Evolutionary conservation across 2,113 vertebrate genomes (phyloP).

Genomic region (Ifrita kowaldi): DNA sequence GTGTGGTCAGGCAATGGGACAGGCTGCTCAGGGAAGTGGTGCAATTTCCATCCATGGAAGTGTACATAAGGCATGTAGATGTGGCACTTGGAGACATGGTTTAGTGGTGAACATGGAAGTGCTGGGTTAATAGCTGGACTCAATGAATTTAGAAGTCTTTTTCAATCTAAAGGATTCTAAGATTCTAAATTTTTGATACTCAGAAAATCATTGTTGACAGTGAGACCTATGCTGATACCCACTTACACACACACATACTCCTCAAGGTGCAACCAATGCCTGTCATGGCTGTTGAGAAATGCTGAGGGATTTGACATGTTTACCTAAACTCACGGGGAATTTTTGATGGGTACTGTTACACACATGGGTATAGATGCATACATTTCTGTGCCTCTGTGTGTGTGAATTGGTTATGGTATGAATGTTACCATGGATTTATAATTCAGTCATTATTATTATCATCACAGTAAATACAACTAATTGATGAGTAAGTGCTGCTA

Average conservation of each 20-base stretch:
- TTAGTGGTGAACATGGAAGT: neutral
- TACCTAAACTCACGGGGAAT: neutral
- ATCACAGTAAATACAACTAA: neutral
- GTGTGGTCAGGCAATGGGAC: neutral
- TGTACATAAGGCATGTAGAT: neutral
- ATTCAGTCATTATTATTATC: neutral
- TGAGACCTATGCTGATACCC: no score
- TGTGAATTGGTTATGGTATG: neutral
- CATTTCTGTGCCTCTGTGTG: neutral
- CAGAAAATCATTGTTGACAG: neutral
- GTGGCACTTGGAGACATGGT: neutral
- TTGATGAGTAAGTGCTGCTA: neutral
- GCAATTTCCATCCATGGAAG: neutral
- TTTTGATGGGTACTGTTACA: neutral
- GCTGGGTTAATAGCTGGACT: neutral
- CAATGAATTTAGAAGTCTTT: neutral
- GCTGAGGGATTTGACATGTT: neutral
- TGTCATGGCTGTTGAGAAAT: neutral
- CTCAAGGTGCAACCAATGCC: neutral
- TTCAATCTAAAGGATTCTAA: neutral
- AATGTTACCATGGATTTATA: neutral
- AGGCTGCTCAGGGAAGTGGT: no score
- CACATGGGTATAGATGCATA: neutral
- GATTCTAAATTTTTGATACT: neutral
- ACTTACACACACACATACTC: neutral